A percentile compares a stretch with the other conserved stretches of the same genome.
Conservation (phyloP, 2,888 invertebrate species). For the Anarsia innoxiella region DNA sequence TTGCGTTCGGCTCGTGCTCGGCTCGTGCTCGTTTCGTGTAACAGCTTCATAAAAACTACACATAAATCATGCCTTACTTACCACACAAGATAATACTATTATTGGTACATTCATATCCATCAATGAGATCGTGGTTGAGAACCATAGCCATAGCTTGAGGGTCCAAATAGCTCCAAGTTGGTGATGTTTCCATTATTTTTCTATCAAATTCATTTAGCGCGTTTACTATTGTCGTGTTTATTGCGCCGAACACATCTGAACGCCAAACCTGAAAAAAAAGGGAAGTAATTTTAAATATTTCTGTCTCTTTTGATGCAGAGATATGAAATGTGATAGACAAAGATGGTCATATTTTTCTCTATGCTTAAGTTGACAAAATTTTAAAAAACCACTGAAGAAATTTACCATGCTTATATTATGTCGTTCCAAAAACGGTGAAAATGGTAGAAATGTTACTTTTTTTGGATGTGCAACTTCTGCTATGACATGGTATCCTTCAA, state of each 20-base stretch:
- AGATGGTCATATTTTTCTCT: neutral
- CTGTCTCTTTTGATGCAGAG: neutral
- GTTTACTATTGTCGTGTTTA: neutral
- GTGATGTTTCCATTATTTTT: neutral
- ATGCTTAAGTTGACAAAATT: neutral
- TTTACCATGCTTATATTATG: neutral
- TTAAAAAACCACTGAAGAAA: too few relatives aligned
- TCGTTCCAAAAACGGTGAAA: slow-evolving; percentile 33
- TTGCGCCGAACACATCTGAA: neutral
- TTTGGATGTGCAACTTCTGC: slow-evolving; percentile 39
- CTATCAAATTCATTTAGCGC: neutral
- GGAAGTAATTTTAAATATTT: neutral
- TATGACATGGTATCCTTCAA: slow-evolving; percentile 49
- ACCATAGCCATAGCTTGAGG: neutral
- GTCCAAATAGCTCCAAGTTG: neutral
- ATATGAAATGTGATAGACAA: neutral
- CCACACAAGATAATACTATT: slow-evolving; percentile 1
- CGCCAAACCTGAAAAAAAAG: neutral
- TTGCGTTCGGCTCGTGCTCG: too few relatives aligned
- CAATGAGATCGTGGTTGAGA: neutral
- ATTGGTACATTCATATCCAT: neutral
- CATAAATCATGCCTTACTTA: neutral
- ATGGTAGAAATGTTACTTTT: slow-evolving; percentile 51
- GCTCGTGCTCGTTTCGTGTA: too few relatives aligned
- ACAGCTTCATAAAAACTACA: neutral